A percentile compares a stretch with the other conserved stretches of the same genome.
Evolutionary conservation across 2,888 invertebrate species (phyloP).

Genomic region (Xestoiulus laeticollis): DNA sequence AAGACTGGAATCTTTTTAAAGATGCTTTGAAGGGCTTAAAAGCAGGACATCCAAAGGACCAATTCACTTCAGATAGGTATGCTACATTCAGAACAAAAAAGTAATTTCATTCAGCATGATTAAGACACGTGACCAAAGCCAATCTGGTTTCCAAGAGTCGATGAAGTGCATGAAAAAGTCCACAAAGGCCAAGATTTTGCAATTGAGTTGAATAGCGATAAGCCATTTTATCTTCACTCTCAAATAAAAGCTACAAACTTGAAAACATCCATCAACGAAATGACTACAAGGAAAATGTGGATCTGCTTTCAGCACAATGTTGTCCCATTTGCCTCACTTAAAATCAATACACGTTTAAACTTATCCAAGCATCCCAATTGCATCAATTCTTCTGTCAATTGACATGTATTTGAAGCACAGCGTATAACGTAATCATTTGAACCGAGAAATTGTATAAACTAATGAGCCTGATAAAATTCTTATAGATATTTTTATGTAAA

Average conservation of each 20-base stretch:
- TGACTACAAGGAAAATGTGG: neutral
- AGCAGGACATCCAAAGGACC: neutral
- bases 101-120: neutral
- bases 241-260: constrained; percentile 29
- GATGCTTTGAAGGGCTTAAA: neutral
- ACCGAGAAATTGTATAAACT: neutral
- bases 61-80: neutral
- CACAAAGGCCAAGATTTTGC: neutral
- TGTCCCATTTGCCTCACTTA: neutral
- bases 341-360: neutral
- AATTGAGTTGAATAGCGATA: neutral
- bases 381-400: neutral
- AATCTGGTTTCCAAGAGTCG: neutral
- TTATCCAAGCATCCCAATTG: neutral
- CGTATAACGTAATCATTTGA: no score
- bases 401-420: neutral
- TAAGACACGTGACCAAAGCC: neutral
- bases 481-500: no score
- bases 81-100: neutral
- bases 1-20: neutral
- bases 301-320: neutral
- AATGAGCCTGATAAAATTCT: neutral
- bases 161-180: constrained; percentile 5
- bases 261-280: constrained; percentile 25
- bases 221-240: constrained; percentile 1